Evolutionary conservation across 2,113 vertebrate species (phyloP).

Genomic region (Lichenostomus cassidix): DNA sequence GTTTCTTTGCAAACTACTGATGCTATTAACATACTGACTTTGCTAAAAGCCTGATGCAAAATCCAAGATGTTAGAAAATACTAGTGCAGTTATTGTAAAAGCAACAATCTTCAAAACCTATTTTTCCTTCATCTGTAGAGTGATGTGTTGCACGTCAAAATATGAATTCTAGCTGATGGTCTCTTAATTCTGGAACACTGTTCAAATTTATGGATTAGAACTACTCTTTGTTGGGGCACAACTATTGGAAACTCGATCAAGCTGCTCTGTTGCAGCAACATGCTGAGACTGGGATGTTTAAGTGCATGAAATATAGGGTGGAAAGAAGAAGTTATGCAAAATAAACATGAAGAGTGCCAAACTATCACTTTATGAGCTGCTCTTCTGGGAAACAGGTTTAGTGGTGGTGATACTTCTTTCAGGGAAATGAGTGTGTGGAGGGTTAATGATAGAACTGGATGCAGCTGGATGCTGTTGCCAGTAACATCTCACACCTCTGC

Average conservation of each 20-base stretch:
- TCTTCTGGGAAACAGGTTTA: slow-evolving; percentile 13
- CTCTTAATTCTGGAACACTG: background rate
- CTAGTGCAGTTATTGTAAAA: background rate
- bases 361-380: background rate
- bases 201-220: background rate
- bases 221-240: background rate
- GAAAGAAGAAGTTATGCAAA: slow-evolving; percentile 16
- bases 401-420: background rate
- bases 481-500: background rate
- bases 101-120: background rate
- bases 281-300: background rate
- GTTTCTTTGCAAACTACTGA: background rate
- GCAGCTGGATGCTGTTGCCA: background rate
- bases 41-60: background rate
- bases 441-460: background rate
- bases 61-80: background rate
- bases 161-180: background rate
- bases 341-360: background rate
- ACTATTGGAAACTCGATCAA: background rate
- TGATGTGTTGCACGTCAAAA: background rate
- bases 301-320: background rate
- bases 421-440: background rate
- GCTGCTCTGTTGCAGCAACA: background rate
- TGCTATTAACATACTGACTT: background rate
- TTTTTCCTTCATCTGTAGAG: background rate